Evolutionary conservation across 1,140 invertebrate genomes (phyloP), one percentile per base, ranked within the genome.

Genomic region (Drosophila nigromelanica): DNA sequence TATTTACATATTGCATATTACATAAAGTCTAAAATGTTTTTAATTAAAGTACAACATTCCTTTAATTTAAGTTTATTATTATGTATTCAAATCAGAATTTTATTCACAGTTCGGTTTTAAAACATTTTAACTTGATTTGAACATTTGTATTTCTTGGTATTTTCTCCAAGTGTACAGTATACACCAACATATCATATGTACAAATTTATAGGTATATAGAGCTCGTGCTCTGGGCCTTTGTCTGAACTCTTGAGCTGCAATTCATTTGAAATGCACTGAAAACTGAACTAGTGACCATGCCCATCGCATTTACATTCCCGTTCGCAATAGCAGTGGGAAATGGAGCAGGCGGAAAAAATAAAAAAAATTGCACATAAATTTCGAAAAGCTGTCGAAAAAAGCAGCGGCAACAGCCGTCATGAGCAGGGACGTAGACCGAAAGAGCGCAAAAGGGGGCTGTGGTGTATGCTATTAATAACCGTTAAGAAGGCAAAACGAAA

Each of bases 301-400:
- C 50, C 30, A 52, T 35, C 24, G 3, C 18, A 35, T 35, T 35
- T 35, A 35, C 33, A 35, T 35, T 35, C 33, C 7, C 33, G 7
- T 8, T 35, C 51, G 37, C 60, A 18, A 14, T 33, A 42, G 58
- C 63, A 50, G 43, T 35, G 35, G 51, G 27, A 45, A 30, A 45
- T 39, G 50, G 43, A 71, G 30, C 42, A 35, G 24, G 68, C 40
- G 48, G 27, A 27, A 10, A 35, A 35, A 8, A 8, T 35, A 35
- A 52, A 27, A 59, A 61, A 73, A 68, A 73, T 61, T 37, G 55
- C 63, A 40, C 70, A 73, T 73, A 73, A 73, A 73, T 73, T 68
- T 68, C 24, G 30, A 30, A 55, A 48, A 75, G 43, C 54, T 63
- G 55, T 68, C 33, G 52, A 64, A 54, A 69, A 64, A 56, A 68